Conservation (phyloP, 2,888 invertebrate genomes). For the Lutraria lutraria region DNA sequence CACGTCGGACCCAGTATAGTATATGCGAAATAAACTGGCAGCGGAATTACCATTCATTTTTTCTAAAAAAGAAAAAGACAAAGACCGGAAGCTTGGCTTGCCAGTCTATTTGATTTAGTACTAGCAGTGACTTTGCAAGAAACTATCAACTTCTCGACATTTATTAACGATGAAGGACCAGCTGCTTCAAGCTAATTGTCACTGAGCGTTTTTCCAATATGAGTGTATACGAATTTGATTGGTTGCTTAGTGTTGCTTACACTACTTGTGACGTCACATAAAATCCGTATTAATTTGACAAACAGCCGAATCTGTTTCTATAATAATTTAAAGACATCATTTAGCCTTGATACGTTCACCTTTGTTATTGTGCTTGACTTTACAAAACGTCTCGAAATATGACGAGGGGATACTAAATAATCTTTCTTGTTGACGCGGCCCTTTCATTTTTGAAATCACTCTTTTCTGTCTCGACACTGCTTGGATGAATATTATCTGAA, state of each 20-base stretch:
- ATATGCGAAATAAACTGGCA: too few species aligned
- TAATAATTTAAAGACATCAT: neutral
- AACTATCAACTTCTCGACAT: too few species aligned
- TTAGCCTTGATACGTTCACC: neutral
- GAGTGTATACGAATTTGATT: neutral
- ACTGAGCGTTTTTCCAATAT: neutral
- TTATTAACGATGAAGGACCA: too few species aligned
- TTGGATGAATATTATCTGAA: conserved; percentile 31
- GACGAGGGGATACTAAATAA: conserved; percentile 31
- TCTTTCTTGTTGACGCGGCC: neutral
- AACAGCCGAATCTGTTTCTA: neutral
- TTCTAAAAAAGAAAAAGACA: too few species aligned
- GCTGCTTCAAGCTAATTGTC: too few species aligned
- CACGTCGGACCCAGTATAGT: too few species aligned
- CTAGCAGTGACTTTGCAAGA: too few species aligned
- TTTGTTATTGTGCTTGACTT: conserved; percentile 24
- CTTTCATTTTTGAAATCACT: conserved; percentile 29
- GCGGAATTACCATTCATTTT: too few species aligned
- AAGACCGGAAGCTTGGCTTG: too few species aligned
- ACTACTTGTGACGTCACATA: too few species aligned
- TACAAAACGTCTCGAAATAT: conserved; percentile 42
- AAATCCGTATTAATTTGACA: neutral
- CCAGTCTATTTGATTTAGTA: too few species aligned
- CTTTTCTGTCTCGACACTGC: conserved; percentile 33
- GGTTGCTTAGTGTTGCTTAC: neutral